phyloP scores from a whole-genome alignment of 2,888 invertebrate genomes.

The Ormia ochracea region DNA sequence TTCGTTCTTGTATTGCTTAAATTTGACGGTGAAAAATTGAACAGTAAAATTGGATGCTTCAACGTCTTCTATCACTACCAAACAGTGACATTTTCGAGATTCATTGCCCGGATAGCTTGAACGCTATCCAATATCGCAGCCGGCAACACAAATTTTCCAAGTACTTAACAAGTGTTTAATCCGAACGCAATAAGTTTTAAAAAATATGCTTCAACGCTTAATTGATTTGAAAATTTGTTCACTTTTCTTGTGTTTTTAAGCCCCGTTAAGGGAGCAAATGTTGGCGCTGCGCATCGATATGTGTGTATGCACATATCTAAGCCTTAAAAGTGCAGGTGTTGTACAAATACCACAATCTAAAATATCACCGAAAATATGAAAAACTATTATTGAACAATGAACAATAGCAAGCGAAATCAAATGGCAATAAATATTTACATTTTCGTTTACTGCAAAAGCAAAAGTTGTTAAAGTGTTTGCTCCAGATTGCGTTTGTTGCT shows the following conservation, averaged over 20 bases:
- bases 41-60: too few relatives aligned
- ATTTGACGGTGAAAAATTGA: too few relatives aligned
- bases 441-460: conserved; percentile 7
- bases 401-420: conserved; percentile 50
- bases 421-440: conserved; percentile 49
- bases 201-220: background rate
- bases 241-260: background rate
- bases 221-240: background rate
- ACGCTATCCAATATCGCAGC: too few relatives aligned
- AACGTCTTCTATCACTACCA: too few relatives aligned
- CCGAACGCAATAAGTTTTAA: background rate
- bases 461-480: conserved; percentile 31
- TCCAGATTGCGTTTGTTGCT: conserved; percentile 44
- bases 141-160: too few relatives aligned
- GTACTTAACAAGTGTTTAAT: too few relatives aligned
- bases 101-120: too few relatives aligned
- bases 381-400: conserved; percentile 33
- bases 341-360: conserved; percentile 37
- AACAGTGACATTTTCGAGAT: too few relatives aligned
- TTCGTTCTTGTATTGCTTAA: too few relatives aligned
- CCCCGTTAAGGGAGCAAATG: background rate
- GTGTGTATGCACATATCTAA: conserved; percentile 31
- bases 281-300: background rate
- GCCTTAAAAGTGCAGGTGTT: conserved; percentile 63
- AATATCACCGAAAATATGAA: conserved; percentile 22